Percentiles rank a stretch among this genome's conserved stretches.
phyloP scores from a whole-genome alignment of 92 coral and sea anemone genomes.

The Siderastrea siderea region DNA sequence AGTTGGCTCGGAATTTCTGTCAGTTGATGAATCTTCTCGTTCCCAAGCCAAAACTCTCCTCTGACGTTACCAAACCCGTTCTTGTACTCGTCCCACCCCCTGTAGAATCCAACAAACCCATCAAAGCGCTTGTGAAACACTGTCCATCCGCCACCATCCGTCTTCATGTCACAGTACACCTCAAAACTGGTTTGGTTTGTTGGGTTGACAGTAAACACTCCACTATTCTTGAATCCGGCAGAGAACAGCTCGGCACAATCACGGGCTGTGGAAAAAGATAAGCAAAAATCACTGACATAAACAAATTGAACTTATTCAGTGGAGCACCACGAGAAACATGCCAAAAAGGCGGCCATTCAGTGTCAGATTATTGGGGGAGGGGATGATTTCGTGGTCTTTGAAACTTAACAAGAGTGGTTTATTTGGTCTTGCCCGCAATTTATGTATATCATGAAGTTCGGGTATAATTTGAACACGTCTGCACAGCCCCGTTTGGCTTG shows the following conservation, averaged over 20 bases:
- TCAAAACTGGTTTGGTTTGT: conserved; percentile 60
- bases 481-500: too few relatives aligned
- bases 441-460: too few relatives aligned
- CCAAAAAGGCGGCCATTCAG: too few relatives aligned
- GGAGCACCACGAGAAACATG: too few relatives aligned
- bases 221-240: conserved; percentile 76
- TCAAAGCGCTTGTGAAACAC: conserved; percentile 74
- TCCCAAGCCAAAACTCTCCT: conserved; percentile 83
- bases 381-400: too few relatives aligned
- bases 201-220: conserved; percentile 78
- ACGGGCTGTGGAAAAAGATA: conserved; percentile 32
- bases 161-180: conserved; percentile 86
- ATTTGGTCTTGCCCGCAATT: too few relatives aligned
- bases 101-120: conserved; percentile 53
- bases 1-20: conserved; percentile 68
- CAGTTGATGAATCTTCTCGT: conserved; percentile 76
- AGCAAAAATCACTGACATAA: too few relatives aligned
- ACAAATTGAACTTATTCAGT: too few relatives aligned
- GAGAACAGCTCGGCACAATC: conserved; percentile 80
- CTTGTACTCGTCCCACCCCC: conserved; percentile 76
- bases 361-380: too few relatives aligned
- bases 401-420: too few relatives aligned
- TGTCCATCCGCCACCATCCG: conserved; percentile 85
- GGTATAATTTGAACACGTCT: too few relatives aligned
- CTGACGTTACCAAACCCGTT: conserved; percentile 73